A percentile compares a stretch with the other conserved stretches of the same genome.
Conservation (phyloP, 1,140 invertebrate genomes). For the Drosophila auraria region DNA sequence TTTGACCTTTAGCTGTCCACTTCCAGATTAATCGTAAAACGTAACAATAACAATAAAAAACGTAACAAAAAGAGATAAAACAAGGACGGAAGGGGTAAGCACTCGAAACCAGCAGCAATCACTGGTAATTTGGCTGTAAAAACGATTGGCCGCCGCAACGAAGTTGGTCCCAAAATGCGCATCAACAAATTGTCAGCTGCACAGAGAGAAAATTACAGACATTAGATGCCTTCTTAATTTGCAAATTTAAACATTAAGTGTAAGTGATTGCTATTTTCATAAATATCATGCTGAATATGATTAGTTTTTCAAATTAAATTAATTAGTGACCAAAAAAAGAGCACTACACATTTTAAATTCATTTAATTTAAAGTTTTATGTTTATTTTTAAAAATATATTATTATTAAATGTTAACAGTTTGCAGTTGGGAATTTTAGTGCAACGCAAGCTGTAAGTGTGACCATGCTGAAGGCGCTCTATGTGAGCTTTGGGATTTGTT, state of each 20-base stretch:
- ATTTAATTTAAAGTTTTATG: too few species aligned
- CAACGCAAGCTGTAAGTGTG: too few species aligned
- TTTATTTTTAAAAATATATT: too few species aligned
- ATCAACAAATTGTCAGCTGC: constrained; percentile 18
- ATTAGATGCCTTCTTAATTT: too few species aligned
- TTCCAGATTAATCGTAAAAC: not conserved
- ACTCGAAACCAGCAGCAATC: constrained; percentile 19
- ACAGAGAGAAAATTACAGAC: constrained; percentile 3
- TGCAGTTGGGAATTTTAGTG: not conserved
- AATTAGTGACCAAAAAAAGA: too few species aligned
- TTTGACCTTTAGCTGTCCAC: constrained; percentile 19
- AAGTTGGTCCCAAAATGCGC: constrained; percentile 24
- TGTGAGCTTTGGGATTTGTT: too few species aligned
- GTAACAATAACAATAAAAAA: constrained; percentile 11
- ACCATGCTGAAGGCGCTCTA: too few species aligned
- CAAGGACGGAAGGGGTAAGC: constrained; percentile 5
- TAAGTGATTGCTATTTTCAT: not conserved
- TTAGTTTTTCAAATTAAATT: too few species aligned
- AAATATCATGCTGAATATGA: not conserved
- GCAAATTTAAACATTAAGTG: not conserved
- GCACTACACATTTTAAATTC: too few species aligned
- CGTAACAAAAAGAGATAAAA: constrained; percentile 7
- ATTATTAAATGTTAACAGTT: too few species aligned
- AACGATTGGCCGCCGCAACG: constrained; percentile 12
- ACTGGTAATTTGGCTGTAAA: constrained; percentile 27